Base-by-base conservation (phyloP, 2,888 invertebrate species). In the Acleris cristana region DNA sequence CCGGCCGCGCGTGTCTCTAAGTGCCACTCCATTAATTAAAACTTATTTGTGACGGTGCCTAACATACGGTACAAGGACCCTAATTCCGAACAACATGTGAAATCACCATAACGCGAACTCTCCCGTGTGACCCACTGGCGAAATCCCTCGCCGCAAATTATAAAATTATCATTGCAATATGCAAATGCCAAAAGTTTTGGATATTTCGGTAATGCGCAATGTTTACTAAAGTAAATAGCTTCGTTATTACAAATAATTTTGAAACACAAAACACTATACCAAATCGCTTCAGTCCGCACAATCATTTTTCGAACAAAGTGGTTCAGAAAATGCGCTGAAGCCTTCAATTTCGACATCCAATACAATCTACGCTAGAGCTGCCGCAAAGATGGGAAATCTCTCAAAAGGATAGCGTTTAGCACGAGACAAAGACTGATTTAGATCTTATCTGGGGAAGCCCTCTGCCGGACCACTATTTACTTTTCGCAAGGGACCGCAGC, bases 21-120 rank as follows among this genome's bases (percentile, higher is more conserved):
- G 87, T 88, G 84, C 87, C 89, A 85, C 92, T 92, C 90, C 92
- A 92, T 92, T 92, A 92, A 92, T 92, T 92, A 92, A 91, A 92
- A 92, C 87, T 92, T 92, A 89, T 90, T 90, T 86, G 90, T 86
- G 81, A 79, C 85, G 78, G 80, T 82, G 58, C 55, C 84, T 85
- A 86, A 86, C 81, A 83, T 75, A 76, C 80, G 74, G 76, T 80
- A 79, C 76, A 78, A 76, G 77, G 76, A 81, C 80, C 80, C 79
- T 84, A 81, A 83, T 85, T 83, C 79, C 78, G 74, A 72, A 77
- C 72, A 84, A 84, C 82, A 85, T 83, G 62, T 67, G 62, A 63
- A 63, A 63, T 62, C 67, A 53, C 57, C 67, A 67, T 67, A 53
- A 67, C 62, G 62, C 34, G 34, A 63, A 57, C 62, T 58, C 58